These are phyloP conservation scores for Pseudochirops cupreus DNA, from an alignment of 2,797 vertebrate genomes.

Conservation along the genomic window DNA sequence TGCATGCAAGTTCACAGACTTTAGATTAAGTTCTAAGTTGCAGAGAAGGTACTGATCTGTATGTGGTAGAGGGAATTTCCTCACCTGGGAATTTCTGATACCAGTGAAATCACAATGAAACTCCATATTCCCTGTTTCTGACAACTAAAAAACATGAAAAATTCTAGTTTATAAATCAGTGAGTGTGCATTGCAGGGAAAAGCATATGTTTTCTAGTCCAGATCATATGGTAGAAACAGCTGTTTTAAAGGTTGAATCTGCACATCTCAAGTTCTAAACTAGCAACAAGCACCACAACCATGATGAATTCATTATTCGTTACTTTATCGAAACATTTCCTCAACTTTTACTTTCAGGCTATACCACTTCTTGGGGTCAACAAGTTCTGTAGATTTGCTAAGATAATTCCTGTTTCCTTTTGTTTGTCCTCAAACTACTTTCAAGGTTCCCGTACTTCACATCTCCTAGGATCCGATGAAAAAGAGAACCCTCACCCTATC, in stretches of 20 bases:
- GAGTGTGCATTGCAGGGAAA: neutral
- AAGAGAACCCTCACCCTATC: slow-evolving; percentile 4
- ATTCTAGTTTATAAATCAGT: neutral
- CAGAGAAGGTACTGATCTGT: neutral
- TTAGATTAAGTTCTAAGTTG: neutral
- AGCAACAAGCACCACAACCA: slow-evolving; percentile 18
- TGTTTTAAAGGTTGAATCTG: neutral
- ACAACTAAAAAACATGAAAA: slow-evolving; percentile 16
- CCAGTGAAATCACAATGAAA: neutral
- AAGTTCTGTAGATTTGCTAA: slow-evolving; percentile 1
- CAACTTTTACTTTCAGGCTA: slow-evolving; percentile 13
- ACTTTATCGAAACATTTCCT: neutral
- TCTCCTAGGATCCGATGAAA: slow-evolving; percentile 3
- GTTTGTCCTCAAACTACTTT: slow-evolving; percentile 10
- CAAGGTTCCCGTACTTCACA: neutral
- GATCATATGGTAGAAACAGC: neutral
- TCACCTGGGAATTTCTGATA: neutral
- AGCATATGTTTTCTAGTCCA: neutral
- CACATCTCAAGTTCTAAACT: slow-evolving; percentile 15
- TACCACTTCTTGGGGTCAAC: neutral
- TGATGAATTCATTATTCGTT: neutral
- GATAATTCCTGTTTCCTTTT: neutral
- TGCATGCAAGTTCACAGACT: neutral
- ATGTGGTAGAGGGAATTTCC: neutral
- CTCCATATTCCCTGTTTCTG: neutral